Evolutionary conservation across 2,888 invertebrate genomes (phyloP), one percentile per base, ranked within the genome.

Genomic region (Conus canariensis): DNA sequence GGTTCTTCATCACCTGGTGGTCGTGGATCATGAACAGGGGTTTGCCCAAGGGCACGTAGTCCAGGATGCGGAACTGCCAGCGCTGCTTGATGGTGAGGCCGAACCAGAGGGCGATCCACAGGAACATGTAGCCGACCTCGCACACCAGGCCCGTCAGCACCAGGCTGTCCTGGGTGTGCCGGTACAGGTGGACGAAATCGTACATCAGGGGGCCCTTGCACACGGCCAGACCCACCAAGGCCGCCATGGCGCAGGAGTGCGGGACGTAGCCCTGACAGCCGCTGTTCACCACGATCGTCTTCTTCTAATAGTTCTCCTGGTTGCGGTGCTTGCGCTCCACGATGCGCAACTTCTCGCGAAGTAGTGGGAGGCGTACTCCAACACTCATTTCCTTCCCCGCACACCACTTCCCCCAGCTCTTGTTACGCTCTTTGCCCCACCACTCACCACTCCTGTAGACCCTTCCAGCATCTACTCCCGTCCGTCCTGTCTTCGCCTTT

Each of bases 101-200:
- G 86, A 98, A 97, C 98, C 98, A 98, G 90, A 98, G 97, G 3
- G 98, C 97, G 92, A 98, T 97, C 98, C 98, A 98, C 12, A 98
- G 97, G 93, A 98, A 97, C 93, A 98, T 97, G 96, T 98, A 98
- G 85, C 93, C 93, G 12, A 95, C 95, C 90, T 95, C 95, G 25
- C 94, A 91, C 9, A 96, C 92, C 19, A 95, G 93, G 85, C 94
- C 93, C 7, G 94, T 92, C 77, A 96, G 91, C 12, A 95, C 85
- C 82, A 96, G 91, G 22, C 91, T 87, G 90, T 95, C 95, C 56
- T 93, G 93, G 7, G 95, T 94, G 67, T 93, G 88, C n/a, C 95
- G 88, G 91, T 92, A 92, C 93, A 98, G 97, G 82, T 98, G 97
- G 88, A 98, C 98, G 93, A 98, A 97, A 96, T 98, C 98, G 96